phyloP scores from a whole-genome alignment of 2,113 vertebrate species.

The Platichthys flesus region DNA sequence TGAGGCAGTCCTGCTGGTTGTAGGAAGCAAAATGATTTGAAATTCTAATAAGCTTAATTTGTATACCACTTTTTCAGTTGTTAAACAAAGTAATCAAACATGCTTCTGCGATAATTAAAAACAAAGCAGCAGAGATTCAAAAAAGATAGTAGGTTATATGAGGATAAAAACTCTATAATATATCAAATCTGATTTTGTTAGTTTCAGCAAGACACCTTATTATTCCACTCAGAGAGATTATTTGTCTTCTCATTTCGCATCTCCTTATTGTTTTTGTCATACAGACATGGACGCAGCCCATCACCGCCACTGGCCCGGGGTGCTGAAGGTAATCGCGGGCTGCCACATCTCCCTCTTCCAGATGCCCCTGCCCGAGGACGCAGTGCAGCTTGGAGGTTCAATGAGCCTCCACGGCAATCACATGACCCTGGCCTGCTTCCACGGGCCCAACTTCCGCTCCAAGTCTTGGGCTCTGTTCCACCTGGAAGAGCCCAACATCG shows the following conservation, averaged over 20 bases:
- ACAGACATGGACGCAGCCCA: constrained; percentile 94
- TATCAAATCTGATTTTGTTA: constrained; percentile 10
- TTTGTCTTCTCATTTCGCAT: constrained; percentile 8
- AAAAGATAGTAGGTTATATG: not conserved
- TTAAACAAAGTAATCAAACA: constrained; percentile 33
- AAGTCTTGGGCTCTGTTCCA: constrained; percentile 99
- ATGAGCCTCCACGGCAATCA: constrained; percentile 99
- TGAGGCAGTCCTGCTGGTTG: constrained; percentile 3
- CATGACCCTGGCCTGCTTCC: constrained; percentile 98
- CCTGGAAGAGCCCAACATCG: constrained; percentile 98
- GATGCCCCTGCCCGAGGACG: constrained; percentile 93
- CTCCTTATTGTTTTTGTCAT: constrained; percentile 30
- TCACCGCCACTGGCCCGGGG: constrained; percentile 97
- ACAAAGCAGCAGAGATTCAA: constrained; percentile 15
- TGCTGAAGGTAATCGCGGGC: constrained; percentile 92
- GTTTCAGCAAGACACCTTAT: not conserved
- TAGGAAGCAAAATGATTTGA: constrained; percentile 48
- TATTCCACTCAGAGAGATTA: constrained; percentile 7
- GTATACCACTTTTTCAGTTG: constrained; percentile 27
- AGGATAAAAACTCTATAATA: constrained; percentile 8
- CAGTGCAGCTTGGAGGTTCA: constrained; percentile 96
- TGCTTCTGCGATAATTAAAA: constrained; percentile 27
- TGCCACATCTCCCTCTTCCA: constrained; percentile 99
- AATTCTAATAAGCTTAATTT: constrained; percentile 54
- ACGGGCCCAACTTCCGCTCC: constrained; percentile 97